Percentiles rank a stretch among this genome's conserved stretches.
These are phyloP conservation scores for Rhinogobius similis DNA, from an alignment of 2,113 vertebrate genomes.

Conservation along the genomic window DNA sequence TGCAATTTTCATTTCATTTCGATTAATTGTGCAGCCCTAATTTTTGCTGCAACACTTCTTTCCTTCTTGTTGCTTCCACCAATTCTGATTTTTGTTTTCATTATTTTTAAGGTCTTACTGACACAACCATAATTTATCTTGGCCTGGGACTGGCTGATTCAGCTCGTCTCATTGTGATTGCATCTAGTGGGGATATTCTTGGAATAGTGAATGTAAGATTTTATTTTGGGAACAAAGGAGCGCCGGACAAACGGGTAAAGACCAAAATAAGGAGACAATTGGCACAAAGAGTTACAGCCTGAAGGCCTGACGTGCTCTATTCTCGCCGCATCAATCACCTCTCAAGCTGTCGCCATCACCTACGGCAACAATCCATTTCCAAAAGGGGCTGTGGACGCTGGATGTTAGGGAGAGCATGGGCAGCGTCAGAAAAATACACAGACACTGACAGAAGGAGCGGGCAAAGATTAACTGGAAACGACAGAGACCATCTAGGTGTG, in stretches of 20 bases:
- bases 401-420: slow-evolving; percentile 13
- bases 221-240: slow-evolving; percentile 13
- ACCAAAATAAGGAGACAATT: slow-evolving; percentile 15
- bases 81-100: no score
- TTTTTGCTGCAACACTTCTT: no score
- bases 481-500: slow-evolving; percentile 15
- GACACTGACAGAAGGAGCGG: slow-evolving; percentile 11
- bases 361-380: slow-evolving; percentile 39
- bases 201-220: slow-evolving; percentile 15
- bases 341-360: slow-evolving; percentile 40
- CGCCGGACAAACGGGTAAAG: background rate
- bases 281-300: slow-evolving; percentile 22
- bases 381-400: background rate
- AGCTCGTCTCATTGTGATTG: background rate
- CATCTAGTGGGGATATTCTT: background rate
- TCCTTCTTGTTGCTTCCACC: no score
- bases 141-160: background rate
- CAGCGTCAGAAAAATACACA: slow-evolving; percentile 4
- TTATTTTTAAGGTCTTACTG: background rate
- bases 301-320: slow-evolving; percentile 3
- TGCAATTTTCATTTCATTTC: no score
- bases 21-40: no score
- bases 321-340: slow-evolving; percentile 40
- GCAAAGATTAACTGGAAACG: slow-evolving; percentile 7
- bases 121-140: background rate